Conservation (phyloP, 2,888 invertebrate species). For the Pseudococcus jackbeardsleyi region DNA sequence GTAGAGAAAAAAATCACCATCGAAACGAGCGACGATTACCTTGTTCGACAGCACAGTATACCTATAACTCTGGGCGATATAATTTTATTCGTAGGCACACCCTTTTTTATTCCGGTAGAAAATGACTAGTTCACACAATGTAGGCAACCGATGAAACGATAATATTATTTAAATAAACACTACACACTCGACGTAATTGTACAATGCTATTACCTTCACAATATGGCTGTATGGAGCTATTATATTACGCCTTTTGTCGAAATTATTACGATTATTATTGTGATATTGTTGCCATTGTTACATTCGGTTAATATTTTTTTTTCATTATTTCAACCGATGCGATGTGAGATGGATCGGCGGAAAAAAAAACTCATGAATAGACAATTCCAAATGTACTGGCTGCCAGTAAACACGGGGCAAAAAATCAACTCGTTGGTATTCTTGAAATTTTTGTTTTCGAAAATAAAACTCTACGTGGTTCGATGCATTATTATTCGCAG, state of each 20-base stretch:
- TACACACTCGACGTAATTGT: slow-evolving; percentile 62
- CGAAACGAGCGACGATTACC: slow-evolving; percentile 41
- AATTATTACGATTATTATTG: slow-evolving; percentile 65
- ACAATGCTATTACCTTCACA: slow-evolving; percentile 63
- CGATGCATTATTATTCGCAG: neutral
- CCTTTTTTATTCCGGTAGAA: slow-evolving; percentile 53
- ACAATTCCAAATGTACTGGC: slow-evolving; percentile 22
- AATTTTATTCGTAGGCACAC: slow-evolving; percentile 63
- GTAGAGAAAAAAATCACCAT: slow-evolving; percentile 16
- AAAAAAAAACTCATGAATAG: slow-evolving; percentile 53
- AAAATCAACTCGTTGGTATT: neutral
- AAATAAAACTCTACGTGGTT: neutral
- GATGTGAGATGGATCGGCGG: neutral
- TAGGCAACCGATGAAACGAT: slow-evolving; percentile 64
- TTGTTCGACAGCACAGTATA: slow-evolving; percentile 25
- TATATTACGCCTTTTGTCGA: slow-evolving; percentile 61
- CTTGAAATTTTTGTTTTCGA: neutral
- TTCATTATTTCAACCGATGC: slow-evolving; percentile 56
- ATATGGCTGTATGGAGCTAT: slow-evolving; percentile 57
- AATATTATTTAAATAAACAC: slow-evolving; percentile 65
- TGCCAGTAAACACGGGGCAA: neutral
- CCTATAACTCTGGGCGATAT: slow-evolving; percentile 45
- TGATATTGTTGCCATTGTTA: slow-evolving; percentile 62
- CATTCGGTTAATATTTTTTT: slow-evolving; percentile 58
- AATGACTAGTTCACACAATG: slow-evolving; percentile 60